A percentile compares a stretch with the other conserved stretches of the same genome.
phyloP scores from a whole-genome alignment of 1,140 invertebrate genomes.

The Hylaeus anthracinus region DNA sequence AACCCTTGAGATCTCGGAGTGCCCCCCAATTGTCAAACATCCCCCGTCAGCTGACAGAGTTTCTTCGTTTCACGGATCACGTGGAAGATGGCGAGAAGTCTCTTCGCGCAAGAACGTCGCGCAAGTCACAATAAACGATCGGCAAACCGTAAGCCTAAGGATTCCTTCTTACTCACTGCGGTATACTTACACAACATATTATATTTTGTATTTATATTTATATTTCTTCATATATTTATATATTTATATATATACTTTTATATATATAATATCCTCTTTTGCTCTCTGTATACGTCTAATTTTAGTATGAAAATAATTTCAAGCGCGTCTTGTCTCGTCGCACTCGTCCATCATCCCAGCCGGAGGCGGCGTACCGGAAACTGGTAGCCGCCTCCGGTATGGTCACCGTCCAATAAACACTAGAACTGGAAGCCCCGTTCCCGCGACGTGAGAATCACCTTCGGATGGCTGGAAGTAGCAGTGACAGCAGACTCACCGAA shows the following conservation, averaged over 20 bases:
- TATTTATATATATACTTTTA: conserved; percentile 55
- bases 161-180: conserved; percentile 47
- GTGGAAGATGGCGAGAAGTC: neutral
- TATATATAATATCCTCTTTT: conserved; percentile 41
- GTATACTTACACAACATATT: conserved; percentile 62
- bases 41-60: neutral
- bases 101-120: conserved; percentile 10
- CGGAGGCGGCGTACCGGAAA: conserved; percentile 44
- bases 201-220: conserved; percentile 41
- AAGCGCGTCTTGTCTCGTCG: conserved; percentile 58
- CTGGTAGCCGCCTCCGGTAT: conserved; percentile 42
- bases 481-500: conserved; percentile 64
- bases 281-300: conserved; percentile 62
- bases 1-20: too few relatives aligned
- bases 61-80: neutral
- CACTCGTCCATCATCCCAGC: conserved; percentile 55
- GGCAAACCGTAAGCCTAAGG: conserved; percentile 51
- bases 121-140: conserved; percentile 5
- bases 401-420: conserved; percentile 69
- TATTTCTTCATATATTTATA: conserved; percentile 44
- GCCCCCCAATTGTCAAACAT: too few relatives aligned
- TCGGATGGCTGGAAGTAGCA: conserved; percentile 65
- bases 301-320: conserved; percentile 78
- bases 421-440: conserved; percentile 75
- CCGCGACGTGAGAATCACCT: conserved; percentile 75